Evolutionary conservation across 2,113 vertebrate genomes (phyloP), one percentile per base, ranked within the genome.

Genomic region (Grammomys surdaster): DNA sequence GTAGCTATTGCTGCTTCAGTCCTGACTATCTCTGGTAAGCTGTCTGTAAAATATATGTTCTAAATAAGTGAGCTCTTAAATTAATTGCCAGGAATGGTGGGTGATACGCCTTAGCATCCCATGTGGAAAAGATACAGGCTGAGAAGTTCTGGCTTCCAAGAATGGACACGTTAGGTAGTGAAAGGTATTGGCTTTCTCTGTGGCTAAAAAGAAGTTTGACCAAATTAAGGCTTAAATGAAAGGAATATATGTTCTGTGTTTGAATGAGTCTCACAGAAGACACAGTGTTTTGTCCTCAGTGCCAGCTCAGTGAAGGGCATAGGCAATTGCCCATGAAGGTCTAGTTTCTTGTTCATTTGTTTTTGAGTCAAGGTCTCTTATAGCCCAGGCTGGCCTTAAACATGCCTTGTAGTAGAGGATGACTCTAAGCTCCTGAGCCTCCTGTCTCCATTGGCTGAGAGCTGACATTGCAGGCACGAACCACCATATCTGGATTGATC

Each of bases 151-250:
- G 46, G 58, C 46, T 86, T 94, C 12, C 6, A 73, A 43, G 69
- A 88, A 70, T 73, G 82, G 40, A 88, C 65, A 81, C 7, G 28
- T 65, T 70, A 95, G 43, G 84, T 73, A 5, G n/a, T 63, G n/a
- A 88, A 87, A 90, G 46, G 26, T 65, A 91, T 94, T 67, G 46
- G 14, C 13, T 90, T 90, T 56, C 17, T 81, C 76, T 89, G 46
- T 58, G 33, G 48, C 16, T 95, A 85, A 93, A 75, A 75, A 90
- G 31, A 40, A 93, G 20, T 90, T 51, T 95, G 54, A 3, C 28
- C 20, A 91, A 91, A 75, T 89, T 70, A 94, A 89, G 90, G n/a
- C 7, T 31, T 5, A n/a, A 43, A 67, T 95, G 28, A 94, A 76
- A 89, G 43, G 60, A 87, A 24, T 69, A 11, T 24, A n/a, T 84